phyloP scores from a whole-genome alignment of 2,888 invertebrate species.

The Phengaris alcon region DNA sequence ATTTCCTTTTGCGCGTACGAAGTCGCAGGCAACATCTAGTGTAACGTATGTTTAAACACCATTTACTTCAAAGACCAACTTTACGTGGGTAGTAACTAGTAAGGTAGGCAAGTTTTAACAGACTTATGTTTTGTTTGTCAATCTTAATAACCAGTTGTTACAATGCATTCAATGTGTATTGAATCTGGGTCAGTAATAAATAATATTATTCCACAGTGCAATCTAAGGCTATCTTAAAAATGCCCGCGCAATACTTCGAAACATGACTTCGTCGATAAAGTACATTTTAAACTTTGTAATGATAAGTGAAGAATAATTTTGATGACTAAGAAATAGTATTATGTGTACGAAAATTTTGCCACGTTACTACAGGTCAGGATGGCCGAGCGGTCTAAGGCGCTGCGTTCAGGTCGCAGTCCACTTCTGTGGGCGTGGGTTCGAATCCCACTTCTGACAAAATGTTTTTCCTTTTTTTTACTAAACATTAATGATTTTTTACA shows the following conservation, averaged over 20 bases:
- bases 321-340: neutral
- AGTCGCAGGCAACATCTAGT: too few species aligned
- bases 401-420: slow-evolving; percentile 44
- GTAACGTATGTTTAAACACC: too few species aligned
- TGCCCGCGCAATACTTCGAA: neutral
- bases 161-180: neutral
- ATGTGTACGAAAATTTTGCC: slow-evolving; percentile 26
- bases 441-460: slow-evolving; percentile 87
- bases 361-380: slow-evolving; percentile 34
- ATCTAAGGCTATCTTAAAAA: neutral
- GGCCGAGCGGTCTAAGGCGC: slow-evolving; percentile 44
- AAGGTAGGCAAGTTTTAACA: slow-evolving; percentile 8
- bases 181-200: neutral
- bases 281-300: neutral
- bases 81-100: neutral
- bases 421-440: slow-evolving; percentile 88
- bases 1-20: too few species aligned
- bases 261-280: neutral
- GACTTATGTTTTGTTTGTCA: neutral
- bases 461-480: slow-evolving; percentile 45
- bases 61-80: neutral
- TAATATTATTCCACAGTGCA: neutral
- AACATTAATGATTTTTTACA: neutral
- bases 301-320: neutral
- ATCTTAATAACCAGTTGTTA: neutral